Evolutionary conservation across 2,888 invertebrate species (phyloP), one percentile per base, ranked within the genome.

Genomic region (Tetropium fuscum): DNA sequence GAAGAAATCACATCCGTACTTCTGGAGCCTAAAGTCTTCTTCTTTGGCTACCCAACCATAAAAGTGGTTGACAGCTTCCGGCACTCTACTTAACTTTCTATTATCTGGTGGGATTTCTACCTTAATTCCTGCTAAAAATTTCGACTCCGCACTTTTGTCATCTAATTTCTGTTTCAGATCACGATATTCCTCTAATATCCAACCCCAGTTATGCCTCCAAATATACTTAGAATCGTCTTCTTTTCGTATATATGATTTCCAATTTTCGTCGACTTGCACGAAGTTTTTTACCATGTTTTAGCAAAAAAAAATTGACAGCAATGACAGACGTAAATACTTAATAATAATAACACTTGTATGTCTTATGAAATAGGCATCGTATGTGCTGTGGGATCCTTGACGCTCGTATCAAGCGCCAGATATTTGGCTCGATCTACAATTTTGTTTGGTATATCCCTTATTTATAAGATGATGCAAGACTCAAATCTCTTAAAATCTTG

Each of bases 1-100:
- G 47, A 53, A 63, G 13, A 47, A 51, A 3, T 63, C 63, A 18
- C 45, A 16, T 18, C 63, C 63, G 38, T 53, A 63, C 22, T 38
- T 63, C 19, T 59, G 45, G 10, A 59, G 32, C 11, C 34, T 40
- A 19, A 51, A 60, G 6, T 60, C 51, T 13, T 45, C 18, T 7
- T 63, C 32, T 22, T 20, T 41, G 15, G 60, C 63, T 4, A 63
- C 38, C 57, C 58, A 63, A 11, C 63, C 63, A 18, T 63, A 63
- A 20, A 27, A 18, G 22, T 60, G 60, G 27, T 63, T 63, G 3
- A 27, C 11, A 7, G 58, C 32, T 41, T 32, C 32, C n/a, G 63
- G 63, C 32, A 60, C 43, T 19, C 30, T 40, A 19, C 45, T 47
- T n/a, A 63, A 16, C 19, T 10, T 53, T 34, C 63, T 60, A 4